Evolutionary conservation across 2,888 invertebrate genomes (phyloP).

Genomic region (Phoenoteleia sp.): DNA sequence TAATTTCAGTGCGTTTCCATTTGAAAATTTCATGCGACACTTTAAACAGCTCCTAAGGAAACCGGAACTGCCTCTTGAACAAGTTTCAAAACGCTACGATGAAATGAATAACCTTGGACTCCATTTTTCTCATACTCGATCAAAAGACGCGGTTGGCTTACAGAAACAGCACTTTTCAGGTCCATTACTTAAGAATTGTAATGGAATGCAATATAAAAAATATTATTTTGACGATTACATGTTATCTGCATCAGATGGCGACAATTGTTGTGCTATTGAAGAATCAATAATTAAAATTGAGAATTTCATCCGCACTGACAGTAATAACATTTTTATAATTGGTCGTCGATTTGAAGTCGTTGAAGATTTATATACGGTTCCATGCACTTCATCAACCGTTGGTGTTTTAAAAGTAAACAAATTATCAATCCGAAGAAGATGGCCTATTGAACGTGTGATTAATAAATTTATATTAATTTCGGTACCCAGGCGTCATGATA

Average conservation of each 20-base stretch:
- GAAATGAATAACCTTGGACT: slow-evolving; percentile 3
- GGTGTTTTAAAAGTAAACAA: neutral
- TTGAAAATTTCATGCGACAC: slow-evolving; percentile 25
- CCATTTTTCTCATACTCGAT: neutral
- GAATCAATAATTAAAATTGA: slow-evolving; percentile 11
- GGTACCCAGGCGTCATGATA: neutral
- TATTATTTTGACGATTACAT: slow-evolving; percentile 1
- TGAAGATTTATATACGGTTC: neutral
- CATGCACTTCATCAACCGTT: neutral
- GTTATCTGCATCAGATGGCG: slow-evolving; percentile 4
- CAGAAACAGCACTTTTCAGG: slow-evolving; percentile 7
- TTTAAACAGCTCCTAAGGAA: slow-evolving; percentile 8
- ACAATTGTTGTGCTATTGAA: slow-evolving; percentile 1
- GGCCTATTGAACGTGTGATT: neutral
- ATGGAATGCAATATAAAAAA: slow-evolving; percentile 7
- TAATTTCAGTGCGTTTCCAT: slow-evolving; percentile 20
- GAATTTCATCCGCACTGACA: neutral
- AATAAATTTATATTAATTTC: neutral
- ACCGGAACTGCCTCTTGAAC: slow-evolving; percentile 17
- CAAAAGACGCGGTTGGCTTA: neutral
- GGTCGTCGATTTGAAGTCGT: neutral
- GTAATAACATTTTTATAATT: neutral
- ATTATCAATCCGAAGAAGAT: neutral
- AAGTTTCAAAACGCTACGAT: neutral
- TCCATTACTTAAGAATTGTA: neutral